Base-by-base conservation (phyloP, 1,140 invertebrate genomes). In the Drosophila murphyi region DNA sequence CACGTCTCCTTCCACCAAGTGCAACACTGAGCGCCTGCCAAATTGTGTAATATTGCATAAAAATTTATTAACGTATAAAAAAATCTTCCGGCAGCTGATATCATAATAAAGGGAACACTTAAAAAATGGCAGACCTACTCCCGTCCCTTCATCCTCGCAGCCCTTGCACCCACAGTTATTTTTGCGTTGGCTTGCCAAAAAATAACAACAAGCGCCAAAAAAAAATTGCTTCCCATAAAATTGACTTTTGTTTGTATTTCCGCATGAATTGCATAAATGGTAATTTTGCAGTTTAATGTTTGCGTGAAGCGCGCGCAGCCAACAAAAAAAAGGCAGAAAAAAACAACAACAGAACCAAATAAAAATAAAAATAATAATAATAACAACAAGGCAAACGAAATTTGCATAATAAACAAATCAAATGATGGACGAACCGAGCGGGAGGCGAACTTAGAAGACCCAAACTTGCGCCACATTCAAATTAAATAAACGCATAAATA, bases 161-260 rank as follows among this genome's bases (percentile, higher is more conserved):
- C 50, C 60, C 55, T 72, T 59, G 47, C 32, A 56, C 41, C 52
- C 3, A 56, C 32, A 50, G 12, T 61, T 41, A 32, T 32, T 45
- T 60, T 56, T n/a, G 10, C 39, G 20, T 43, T 43, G 20, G 41
- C 31, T 60, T 61, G 57, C 31, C 8, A 70, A 63, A 68, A 37
- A 43, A 59, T 52, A 64, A 64, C 12, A 63, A 72, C 8, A 37
- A 39, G 5, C 7, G 20, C 7, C 39, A 41, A 41, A 41, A 52
- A 63, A 73, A 59, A 68, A 68, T 54, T 61, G 59, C 64, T 35
- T 48, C 32, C 81, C 81, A 89, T 81, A 90, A 90, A 89, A 89
- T 89, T 81, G 86, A 89, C 81, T 89, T 89, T 89, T 90, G 80
- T 90, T 89, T 89, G 85, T 89, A 85, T 89, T 88, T 88, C 85